Conservation (phyloP, 2,888 invertebrate genomes). For the Smittia sp. region DNA sequence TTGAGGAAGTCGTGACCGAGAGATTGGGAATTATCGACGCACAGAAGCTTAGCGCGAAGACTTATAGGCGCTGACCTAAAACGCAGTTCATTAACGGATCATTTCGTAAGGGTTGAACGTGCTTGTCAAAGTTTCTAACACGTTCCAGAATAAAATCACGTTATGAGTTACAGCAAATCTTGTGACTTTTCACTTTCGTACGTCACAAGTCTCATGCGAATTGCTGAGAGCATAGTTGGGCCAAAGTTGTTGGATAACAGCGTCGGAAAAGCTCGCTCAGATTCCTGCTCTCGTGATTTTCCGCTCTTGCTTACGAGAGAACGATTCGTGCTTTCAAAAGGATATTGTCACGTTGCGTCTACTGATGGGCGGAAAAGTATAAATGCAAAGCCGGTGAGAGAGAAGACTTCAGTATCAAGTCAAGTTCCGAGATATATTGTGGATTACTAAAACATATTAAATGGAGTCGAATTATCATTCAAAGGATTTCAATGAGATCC, state of each 20-base stretch:
- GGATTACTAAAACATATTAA: neutral
- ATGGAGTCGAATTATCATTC: neutral
- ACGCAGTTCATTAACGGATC: too few relatives aligned
- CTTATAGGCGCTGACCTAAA: neutral
- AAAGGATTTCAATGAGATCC: neutral
- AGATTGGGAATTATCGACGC: conserved; percentile 1
- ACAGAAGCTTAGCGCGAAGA: neutral
- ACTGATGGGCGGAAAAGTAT: neutral
- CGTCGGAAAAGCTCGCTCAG: too few relatives aligned
- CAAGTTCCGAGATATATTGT: neutral
- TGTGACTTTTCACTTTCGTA: too few relatives aligned
- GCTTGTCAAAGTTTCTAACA: too few relatives aligned
- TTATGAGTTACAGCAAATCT: too few relatives aligned
- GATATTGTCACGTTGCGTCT: neutral
- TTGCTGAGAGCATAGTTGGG: too few relatives aligned
- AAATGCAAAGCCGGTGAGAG: neutral
- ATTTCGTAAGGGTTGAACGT: too few relatives aligned
- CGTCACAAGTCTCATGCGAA: too few relatives aligned
- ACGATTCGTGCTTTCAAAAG: neutral
- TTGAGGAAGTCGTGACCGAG: conserved; percentile 24
- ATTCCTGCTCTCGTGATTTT: neutral
- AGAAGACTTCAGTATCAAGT: neutral
- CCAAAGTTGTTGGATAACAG: too few relatives aligned
- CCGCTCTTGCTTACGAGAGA: neutral
- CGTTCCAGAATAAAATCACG: too few relatives aligned